Conservation (phyloP, 2,888 invertebrate species). For the Mimumesa dahlbomi region DNA sequence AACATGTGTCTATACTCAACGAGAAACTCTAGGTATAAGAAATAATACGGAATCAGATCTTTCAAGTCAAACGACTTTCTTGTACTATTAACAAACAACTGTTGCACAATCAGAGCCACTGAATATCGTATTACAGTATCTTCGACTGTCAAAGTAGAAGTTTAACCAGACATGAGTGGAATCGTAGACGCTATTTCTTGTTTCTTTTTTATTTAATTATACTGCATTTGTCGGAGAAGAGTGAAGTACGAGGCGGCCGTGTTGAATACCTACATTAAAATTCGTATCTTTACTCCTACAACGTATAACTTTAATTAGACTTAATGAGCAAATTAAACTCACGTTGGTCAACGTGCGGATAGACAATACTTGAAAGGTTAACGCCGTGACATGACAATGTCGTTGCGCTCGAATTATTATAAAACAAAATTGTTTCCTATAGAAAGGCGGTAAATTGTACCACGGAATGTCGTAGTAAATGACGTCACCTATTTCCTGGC, state of each 20-base stretch:
- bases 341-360: constrained; percentile 49
- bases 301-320: neutral
- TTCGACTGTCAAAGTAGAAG: constrained; percentile 9
- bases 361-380: constrained; percentile 49
- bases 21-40: neutral
- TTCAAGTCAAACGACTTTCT: neutral
- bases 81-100: neutral
- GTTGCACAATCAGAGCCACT: neutral
- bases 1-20: constrained; percentile 16
- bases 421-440: constrained; percentile 36
- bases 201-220: neutral
- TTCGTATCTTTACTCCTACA: no score
- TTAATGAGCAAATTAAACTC: constrained; percentile 12
- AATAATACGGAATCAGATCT: neutral
- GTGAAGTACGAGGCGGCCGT: constrained; percentile 58
- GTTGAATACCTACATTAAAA: constrained; percentile 51
- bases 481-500: constrained; percentile 36
- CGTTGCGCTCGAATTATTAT: constrained; percentile 52
- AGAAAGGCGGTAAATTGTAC: constrained; percentile 42
- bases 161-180: constrained; percentile 6
- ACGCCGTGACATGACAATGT: constrained; percentile 42
- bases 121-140: neutral
- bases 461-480: constrained; percentile 50
- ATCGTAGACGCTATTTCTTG: constrained; percentile 9
- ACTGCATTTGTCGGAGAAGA: constrained; percentile 44